Evolutionary conservation across 2,888 invertebrate species (phyloP).

Genomic region (Malthinus flaveolus): DNA sequence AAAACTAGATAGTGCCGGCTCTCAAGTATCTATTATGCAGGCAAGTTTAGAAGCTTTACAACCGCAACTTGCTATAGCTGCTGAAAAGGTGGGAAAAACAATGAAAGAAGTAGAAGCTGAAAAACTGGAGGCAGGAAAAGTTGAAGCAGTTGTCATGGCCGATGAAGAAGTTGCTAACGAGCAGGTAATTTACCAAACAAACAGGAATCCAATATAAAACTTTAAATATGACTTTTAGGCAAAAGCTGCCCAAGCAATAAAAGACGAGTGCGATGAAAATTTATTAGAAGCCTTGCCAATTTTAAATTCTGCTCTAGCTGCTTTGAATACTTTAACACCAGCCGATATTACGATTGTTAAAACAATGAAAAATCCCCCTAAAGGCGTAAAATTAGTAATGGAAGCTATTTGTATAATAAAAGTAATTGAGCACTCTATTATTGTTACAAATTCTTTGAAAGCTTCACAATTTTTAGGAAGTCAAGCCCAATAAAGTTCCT

Average conservation of each 20-base stretch:
- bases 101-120: constrained; percentile 87
- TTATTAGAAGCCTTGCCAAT: constrained; percentile 92
- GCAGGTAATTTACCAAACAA: constrained; percentile 59
- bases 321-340: constrained; percentile 86
- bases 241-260: constrained; percentile 78
- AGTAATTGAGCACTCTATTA: constrained; percentile 50
- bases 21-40: constrained; percentile 81
- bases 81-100: constrained; percentile 84
- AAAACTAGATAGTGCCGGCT: constrained; percentile 80
- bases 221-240: constrained; percentile 54
- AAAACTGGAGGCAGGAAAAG: constrained; percentile 81
- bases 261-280: constrained; percentile 91
- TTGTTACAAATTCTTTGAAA: neutral
- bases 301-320: constrained; percentile 81
- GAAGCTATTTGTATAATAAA: constrained; percentile 94
- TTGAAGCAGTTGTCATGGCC: constrained; percentile 76
- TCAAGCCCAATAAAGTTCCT: constrained; percentile 86
- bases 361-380: constrained; percentile 95
- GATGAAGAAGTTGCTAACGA: constrained; percentile 81
- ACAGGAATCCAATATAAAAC: neutral
- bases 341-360: constrained; percentile 91
- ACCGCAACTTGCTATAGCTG: constrained; percentile 83
- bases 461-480: constrained; percentile 58
- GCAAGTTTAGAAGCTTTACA: constrained; percentile 80
- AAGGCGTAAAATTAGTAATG: constrained; percentile 88